Base-by-base conservation (phyloP, 2,113 vertebrate species). In the Dermatemys mawii region DNA sequence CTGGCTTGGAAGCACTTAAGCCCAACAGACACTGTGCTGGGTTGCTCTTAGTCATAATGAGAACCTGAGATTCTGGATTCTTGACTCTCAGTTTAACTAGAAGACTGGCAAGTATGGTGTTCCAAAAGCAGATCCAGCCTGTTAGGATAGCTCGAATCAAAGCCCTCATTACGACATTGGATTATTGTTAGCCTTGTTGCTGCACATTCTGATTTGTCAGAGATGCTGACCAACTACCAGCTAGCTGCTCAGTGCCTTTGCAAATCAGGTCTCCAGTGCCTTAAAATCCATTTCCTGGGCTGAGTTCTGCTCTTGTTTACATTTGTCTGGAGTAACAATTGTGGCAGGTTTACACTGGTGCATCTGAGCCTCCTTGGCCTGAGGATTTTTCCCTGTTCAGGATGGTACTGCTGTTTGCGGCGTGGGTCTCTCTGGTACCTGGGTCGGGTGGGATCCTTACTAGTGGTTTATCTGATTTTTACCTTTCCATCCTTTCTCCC, bases 141-240 rank as follows among this genome's bases (percentile, higher is more conserved):
- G 1, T 17, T 78, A 41, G 55, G 17, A 14, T 41, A 6, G 53
- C 53, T 6, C 32, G 57, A 3, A 12, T 0, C 3, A 27, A 5
- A 38, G 49, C 1, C 41, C 1, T 3, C 3, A 0, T 4, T 0
- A 53, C 1, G 55, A 27, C 8, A n/a, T 26, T 1, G 0, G 6
- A 5, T 32, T 60, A 32, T 14, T 32, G 5, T 60, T 32, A 35
- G 38, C 44, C 78, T 0, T 22, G 0, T 6, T 0, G 0, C 21
- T 1, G 51, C 1, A 17, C 48, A 0, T 0, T 2, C 29, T 1
- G 78, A 83, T n/a, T 60, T 41, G 0, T 9, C 22, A 3, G 84
- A 27, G 53, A 4, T 8, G 80, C 38, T 88, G 46, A 14, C 94
- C 93, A 75, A 87, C 91, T 91, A 67, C 9, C 35, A 3, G 51